Base-by-base conservation (phyloP, 1,140 invertebrate species). In the Colletes latitarsis region DNA sequence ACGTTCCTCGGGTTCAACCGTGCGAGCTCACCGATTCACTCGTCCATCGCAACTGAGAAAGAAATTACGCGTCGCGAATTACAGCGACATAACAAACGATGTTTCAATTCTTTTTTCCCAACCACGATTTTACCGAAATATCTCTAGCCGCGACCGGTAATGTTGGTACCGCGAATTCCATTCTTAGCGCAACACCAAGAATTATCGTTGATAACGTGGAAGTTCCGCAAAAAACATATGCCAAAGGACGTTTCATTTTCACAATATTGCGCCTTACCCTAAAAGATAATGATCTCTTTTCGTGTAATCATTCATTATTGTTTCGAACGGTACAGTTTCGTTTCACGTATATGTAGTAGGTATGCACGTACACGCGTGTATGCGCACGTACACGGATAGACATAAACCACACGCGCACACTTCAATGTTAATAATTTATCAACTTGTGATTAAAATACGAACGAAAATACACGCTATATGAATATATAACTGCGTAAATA, bases 81-180 rank as follows among this genome's bases (percentile, higher is more conserved):
- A 17, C 14, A 0, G 3, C 17, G 4, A 17, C 39, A 4, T 41
- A 46, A 64, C 67, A 62, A 77, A 69, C 43, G 58, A 57, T 19
- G 9, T 71, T 41, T 64, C 15, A 77, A 71, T 21, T 66, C 66
- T 81, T 43, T 43, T 49, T 14, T 15, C 17, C n/a, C n/a, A 30
- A 55, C 0, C 14, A 19, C 57, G 15, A 41, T 64, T 55, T 73
- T 53, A 39, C 19, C 12, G 43, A 73, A 79, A 79, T 73, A 73
- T 79, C 60, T 79, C 77, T 79, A 79, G 77, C 63, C 21, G 12
- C 0, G 1, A 19, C 41, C 69, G 41, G 19, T 73, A 15, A 79
- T 57, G 77, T 79, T 79, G 77, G 77, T 10, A 66, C 1, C 5
- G 17, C 52, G 21, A n/a, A 52, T 41, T 41, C 46, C 60, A 43